A percentile compares a stretch with the other conserved stretches of the same genome.
Conservation (phyloP, 2,888 invertebrate genomes). For the Sinohyriopsis cumingii region DNA sequence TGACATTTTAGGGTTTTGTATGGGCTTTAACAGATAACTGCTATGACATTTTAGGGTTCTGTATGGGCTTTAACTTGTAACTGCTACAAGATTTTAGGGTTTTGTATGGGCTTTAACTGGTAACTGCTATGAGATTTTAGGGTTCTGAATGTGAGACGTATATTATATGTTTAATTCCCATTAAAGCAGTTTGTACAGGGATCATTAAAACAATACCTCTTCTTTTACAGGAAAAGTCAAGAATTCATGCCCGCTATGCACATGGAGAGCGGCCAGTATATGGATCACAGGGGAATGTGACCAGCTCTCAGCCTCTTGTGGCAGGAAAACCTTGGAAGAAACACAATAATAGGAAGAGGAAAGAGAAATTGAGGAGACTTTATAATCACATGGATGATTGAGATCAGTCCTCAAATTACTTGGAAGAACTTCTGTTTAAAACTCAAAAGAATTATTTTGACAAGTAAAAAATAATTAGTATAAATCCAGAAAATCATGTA, state of each 20-base stretch:
- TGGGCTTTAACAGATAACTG: too few species aligned
- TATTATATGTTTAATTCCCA: not conserved
- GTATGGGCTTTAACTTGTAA: too few species aligned
- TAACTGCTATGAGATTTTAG: too few species aligned
- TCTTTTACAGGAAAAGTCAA: slow-evolving; percentile 41
- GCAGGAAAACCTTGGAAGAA: slow-evolving; percentile 84
- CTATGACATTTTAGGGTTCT: too few species aligned
- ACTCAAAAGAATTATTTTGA: too few species aligned
- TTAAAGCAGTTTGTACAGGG: not conserved
- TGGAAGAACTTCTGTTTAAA: too few species aligned
- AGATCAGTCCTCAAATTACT: not conserved
- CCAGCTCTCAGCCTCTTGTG: slow-evolving; percentile 71
- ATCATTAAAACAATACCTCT: not conserved
- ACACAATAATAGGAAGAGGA: slow-evolving; percentile 90
- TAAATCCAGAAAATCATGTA: too few species aligned
- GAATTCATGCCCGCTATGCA: slow-evolving; percentile 50
- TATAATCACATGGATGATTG: slow-evolving; percentile 84
- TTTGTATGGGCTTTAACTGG: too few species aligned
- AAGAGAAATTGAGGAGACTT: slow-evolving; percentile 90
- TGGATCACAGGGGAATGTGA: slow-evolving; percentile 5
- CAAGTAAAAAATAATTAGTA: too few species aligned
- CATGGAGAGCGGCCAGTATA: slow-evolving; percentile 33
- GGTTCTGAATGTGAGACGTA: not conserved
- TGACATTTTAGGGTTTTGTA: too few species aligned
- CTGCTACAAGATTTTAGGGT: too few species aligned